Percentiles rank a stretch among this genome's conserved stretches.
Conservation (phyloP, 2,113 vertebrate genomes). For the Myotis yumanensis region DNA sequence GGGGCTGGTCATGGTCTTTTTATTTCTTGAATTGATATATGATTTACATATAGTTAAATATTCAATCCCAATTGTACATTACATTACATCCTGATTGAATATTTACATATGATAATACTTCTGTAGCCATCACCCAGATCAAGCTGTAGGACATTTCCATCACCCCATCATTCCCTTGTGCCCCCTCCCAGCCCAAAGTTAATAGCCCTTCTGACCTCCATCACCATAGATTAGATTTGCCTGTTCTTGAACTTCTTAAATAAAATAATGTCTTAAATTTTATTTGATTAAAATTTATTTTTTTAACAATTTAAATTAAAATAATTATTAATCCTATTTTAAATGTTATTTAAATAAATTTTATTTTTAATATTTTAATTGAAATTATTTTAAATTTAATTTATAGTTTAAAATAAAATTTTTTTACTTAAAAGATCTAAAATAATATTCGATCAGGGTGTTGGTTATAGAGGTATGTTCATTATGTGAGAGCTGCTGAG, state of each 20-base stretch:
- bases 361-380: background rate
- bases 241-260: background rate
- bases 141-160: background rate
- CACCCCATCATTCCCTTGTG: background rate
- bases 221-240: background rate
- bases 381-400: background rate
- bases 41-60: background rate
- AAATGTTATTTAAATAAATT: background rate
- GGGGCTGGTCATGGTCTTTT: background rate
- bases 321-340: background rate
- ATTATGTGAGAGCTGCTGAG: background rate
- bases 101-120: accelerated
- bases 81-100: no score
- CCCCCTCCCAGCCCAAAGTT: background rate
- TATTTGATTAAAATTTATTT: background rate
- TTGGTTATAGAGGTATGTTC: background rate
- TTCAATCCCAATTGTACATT: background rate
- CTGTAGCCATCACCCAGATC: background rate
- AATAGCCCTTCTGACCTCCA: background rate
- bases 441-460: background rate
- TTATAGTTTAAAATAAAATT: background rate
- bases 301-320: background rate
- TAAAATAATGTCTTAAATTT: background rate
- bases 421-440: background rate
- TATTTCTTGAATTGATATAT: background rate